These are phyloP conservation scores for Varecia variegata DNA, from an alignment of 2,797 vertebrate species.

Conservation along the genomic window DNA sequence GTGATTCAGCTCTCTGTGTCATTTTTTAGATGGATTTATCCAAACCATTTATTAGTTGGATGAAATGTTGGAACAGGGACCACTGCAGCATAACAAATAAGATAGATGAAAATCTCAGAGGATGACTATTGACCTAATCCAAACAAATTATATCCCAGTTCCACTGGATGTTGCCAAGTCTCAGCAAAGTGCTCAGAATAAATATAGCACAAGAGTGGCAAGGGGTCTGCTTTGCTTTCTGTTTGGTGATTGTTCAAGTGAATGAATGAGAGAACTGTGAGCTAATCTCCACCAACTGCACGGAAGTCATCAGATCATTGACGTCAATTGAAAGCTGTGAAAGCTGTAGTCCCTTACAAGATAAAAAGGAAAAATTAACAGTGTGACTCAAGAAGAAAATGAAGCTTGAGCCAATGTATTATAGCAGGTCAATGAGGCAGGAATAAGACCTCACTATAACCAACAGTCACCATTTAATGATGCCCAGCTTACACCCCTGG, in stretches of 20 bases:
- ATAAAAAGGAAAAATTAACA: constrained; percentile 14
- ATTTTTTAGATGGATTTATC: constrained; percentile 9
- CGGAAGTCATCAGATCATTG: constrained; percentile 31
- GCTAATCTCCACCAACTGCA: neutral
- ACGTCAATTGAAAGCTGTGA: neutral
- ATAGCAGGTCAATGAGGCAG: neutral
- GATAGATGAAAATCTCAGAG: constrained; percentile 11
- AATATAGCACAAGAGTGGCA: neutral
- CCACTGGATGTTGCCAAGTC: constrained; percentile 43
- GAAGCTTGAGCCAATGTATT: neutral
- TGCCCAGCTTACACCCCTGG: neutral
- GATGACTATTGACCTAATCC: constrained; percentile 36
- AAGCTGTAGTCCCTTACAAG: neutral
- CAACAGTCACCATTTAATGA: neutral
- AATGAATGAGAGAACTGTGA: neutral
- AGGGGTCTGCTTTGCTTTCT: constrained; percentile 26
- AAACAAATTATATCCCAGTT: constrained; percentile 53
- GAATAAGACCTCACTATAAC: neutral
- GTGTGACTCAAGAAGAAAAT: neutral
- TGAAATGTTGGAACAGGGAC: neutral
- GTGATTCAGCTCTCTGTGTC: constrained; percentile 4
- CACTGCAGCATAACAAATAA: neutral
- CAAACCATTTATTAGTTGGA: neutral
- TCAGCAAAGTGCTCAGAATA: constrained; percentile 30
- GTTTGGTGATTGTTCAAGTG: neutral